Base-by-base conservation (phyloP, 2,888 invertebrate species). In the Gymnoscelis rufifasciata region DNA sequence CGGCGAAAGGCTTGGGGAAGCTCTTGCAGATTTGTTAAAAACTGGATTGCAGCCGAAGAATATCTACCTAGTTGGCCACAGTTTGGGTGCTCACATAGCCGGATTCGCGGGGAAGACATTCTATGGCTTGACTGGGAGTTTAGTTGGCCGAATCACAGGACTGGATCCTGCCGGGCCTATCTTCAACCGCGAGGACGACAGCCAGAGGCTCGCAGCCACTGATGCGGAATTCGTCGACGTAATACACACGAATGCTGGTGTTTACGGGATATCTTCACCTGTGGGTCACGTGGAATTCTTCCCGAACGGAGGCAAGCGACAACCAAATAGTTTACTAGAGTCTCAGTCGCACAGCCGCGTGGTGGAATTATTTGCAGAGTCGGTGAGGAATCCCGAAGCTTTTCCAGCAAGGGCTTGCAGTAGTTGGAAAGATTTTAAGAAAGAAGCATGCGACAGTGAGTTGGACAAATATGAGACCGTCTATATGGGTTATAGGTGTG, bases 81-180 rank as follows among this genome's bases (percentile, higher is more conserved):
- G 87, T 39, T 72, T 88, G 1, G 88, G 88, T 10, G 57, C 79
- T 0, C 87, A 88, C 64, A 80, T 87, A 42, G 61, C 73, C 15
- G 75, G 81, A 1, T 84, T 80, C 56, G 56, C 84, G 0, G 86
- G 81, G 26, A 80, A 86, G 56, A 52, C 58, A 1, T 77, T 79
- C 62, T 11, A 40, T 0, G 14, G 56, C 0, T 52, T 69, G 7
- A 84, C 83, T 1, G 82, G 82, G 0, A 1, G 1, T 1, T 49
- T 42, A n/a, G 53, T 86, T 1, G 81, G 79, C 14, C 66, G 84
- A 33, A 78, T 87, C 43, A 62, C 82, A 2, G 78, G 75, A 0
- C 57, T 88, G 51, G 87, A 88, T 62, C 87, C 87, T 0, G 87
- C 87, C 0, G 87, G 87, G 0, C 87, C 87, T 0, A 83, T 84